Evolutionary conservation across 1,140 invertebrate genomes (phyloP).

Genomic region (Neodiprion fabricii): DNA sequence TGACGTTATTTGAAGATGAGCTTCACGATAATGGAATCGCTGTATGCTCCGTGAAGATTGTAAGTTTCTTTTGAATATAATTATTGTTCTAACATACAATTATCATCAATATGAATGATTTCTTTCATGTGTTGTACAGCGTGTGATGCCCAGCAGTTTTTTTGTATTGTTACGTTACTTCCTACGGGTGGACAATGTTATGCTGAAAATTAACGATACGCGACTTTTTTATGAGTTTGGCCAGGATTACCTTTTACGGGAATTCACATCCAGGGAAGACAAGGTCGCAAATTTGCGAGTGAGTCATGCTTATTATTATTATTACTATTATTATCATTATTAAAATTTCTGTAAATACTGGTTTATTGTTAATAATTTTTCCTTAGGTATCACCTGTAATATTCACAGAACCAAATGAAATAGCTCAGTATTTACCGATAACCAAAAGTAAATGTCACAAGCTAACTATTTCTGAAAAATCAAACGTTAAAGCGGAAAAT

Average conservation of each 20-base stretch:
- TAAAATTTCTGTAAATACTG: slow-evolving; percentile 8
- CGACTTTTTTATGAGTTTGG: slow-evolving; percentile 86
- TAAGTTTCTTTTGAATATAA: slow-evolving; percentile 62
- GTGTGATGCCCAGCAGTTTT: slow-evolving; percentile 94
- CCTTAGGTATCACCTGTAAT: slow-evolving; percentile 57
- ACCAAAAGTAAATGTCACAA: slow-evolving; percentile 57
- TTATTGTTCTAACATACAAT: slow-evolving; percentile 8
- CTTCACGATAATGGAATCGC: slow-evolving; percentile 97
- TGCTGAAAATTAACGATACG: slow-evolving; percentile 90
- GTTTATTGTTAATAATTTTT: slow-evolving; percentile 20
- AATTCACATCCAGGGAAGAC: slow-evolving; percentile 78
- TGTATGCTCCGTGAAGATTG: slow-evolving; percentile 90
- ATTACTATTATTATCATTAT: slow-evolving; percentile 6
- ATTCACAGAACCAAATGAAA: slow-evolving; percentile 64
- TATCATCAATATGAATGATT: slow-evolving; percentile 26
- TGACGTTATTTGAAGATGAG: slow-evolving; percentile 97
- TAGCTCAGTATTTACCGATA: slow-evolving; percentile 63
- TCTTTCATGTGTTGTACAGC: slow-evolving; percentile 65
- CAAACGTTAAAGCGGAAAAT: slow-evolving; percentile 22
- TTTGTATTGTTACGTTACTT: slow-evolving; percentile 92
- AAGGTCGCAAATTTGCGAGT: slow-evolving; percentile 68
- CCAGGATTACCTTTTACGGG: slow-evolving; percentile 76
- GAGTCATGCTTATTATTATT: slow-evolving; percentile 28
- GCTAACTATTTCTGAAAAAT: slow-evolving; percentile 44
- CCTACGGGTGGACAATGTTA: slow-evolving; percentile 91